Evolutionary conservation across 2,888 invertebrate species (phyloP).

Genomic region (Apomyelois bistriatella): DNA sequence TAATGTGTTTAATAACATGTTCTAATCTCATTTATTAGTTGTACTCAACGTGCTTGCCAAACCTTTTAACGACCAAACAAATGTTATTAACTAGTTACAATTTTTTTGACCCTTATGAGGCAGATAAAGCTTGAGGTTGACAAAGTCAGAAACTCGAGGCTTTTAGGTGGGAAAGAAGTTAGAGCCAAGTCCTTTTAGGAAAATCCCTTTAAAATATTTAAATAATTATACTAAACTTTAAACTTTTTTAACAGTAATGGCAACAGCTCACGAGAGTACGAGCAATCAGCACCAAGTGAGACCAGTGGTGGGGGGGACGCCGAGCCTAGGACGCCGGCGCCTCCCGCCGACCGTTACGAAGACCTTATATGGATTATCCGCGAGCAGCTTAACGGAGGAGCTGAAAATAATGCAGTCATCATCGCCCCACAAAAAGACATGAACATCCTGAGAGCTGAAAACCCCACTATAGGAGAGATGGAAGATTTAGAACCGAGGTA

Average conservation of each 20-base stretch:
- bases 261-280: constrained; percentile 69
- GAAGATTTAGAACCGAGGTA: constrained; percentile 81
- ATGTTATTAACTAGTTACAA: too few species aligned
- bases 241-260: constrained; percentile 46
- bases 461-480: constrained; percentile 86
- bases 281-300: constrained; percentile 67
- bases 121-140: too few species aligned
- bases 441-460: constrained; percentile 76
- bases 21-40: too few species aligned
- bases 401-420: constrained; percentile 72
- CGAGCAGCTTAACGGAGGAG: constrained; percentile 71
- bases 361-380: constrained; percentile 80
- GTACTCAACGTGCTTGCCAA: too few species aligned
- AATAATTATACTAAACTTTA: too few species aligned
- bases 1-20: too few species aligned
- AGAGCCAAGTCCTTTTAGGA: too few species aligned
- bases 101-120: too few species aligned
- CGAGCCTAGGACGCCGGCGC: constrained; percentile 57
- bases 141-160: too few species aligned
- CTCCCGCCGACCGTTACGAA: constrained; percentile 80
- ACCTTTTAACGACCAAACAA: too few species aligned
- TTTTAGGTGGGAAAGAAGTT: too few species aligned
- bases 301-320: constrained; percentile 50
- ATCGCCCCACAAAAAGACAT: constrained; percentile 76
- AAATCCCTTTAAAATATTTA: too few species aligned